These are phyloP conservation scores for Drosophila neonasuta DNA, from an alignment of 2,888 invertebrate genomes.

Conservation along the genomic window DNA sequence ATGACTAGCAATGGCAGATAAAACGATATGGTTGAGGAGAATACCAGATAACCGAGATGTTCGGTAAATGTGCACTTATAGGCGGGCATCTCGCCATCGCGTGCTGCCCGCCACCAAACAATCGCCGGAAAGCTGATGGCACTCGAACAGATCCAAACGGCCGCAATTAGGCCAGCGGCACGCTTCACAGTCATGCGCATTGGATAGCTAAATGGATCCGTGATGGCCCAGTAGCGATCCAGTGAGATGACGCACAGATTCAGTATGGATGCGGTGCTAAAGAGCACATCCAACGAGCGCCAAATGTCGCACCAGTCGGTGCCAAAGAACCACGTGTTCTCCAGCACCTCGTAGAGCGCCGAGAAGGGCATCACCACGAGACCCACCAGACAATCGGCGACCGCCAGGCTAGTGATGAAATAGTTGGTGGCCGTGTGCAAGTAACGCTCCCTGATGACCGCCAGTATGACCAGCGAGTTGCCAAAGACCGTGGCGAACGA, in stretches of 20 bases:
- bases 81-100: slow-evolving; percentile 90
- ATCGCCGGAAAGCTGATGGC: slow-evolving; percentile 99
- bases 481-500: slow-evolving; percentile 97
- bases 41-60: slow-evolving; percentile 96
- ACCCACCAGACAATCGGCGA: slow-evolving; percentile 97
- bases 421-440: slow-evolving; percentile 98
- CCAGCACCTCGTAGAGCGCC: slow-evolving; percentile 93
- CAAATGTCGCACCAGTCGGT: slow-evolving; percentile 98
- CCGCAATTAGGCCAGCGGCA: slow-evolving; percentile 93
- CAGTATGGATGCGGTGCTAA: slow-evolving; percentile 98
- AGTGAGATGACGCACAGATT: slow-evolving; percentile 98
- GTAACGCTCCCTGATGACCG: slow-evolving; percentile 95
- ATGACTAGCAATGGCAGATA: slow-evolving; percentile 98
- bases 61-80: slow-evolving; percentile 98
- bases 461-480: slow-evolving; percentile 95
- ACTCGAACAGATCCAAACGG: slow-evolving; percentile 98
- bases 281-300: slow-evolving; percentile 97
- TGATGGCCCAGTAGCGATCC: slow-evolving; percentile 99
- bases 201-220: slow-evolving; percentile 98
- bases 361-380: slow-evolving; percentile 99
- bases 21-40: slow-evolving; percentile 98
- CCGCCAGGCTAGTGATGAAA: slow-evolving; percentile 97
- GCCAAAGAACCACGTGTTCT: slow-evolving; percentile 97
- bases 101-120: slow-evolving; percentile 95
- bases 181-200: slow-evolving; percentile 95